Conservation (phyloP, 2,113 vertebrate species). For the Orycteropus afer region DNA sequence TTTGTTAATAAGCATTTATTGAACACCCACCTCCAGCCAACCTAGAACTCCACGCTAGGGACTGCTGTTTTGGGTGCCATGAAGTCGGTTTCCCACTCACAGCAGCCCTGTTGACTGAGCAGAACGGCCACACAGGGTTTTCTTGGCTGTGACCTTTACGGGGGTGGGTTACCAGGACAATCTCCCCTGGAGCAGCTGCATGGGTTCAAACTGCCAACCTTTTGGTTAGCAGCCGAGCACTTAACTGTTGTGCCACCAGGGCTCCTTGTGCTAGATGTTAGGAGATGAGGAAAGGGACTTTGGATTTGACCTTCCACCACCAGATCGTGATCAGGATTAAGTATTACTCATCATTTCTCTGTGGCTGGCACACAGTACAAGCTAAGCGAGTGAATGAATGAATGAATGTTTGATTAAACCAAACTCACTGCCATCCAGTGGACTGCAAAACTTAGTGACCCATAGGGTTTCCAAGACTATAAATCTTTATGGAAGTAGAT, state of each 20-base stretch:
- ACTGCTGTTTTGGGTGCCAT: background rate
- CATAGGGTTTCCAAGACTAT: too few species aligned
- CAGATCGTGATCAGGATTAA: background rate
- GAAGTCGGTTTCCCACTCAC: background rate
- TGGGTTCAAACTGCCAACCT: background rate
- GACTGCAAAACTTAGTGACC: too few species aligned
- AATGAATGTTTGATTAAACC: too few species aligned
- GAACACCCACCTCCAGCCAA: background rate
- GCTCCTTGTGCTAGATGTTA: background rate
- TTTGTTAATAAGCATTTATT: background rate
- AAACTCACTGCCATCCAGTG: too few species aligned
- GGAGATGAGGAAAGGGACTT: background rate
- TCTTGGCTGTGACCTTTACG: background rate
- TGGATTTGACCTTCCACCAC: background rate
- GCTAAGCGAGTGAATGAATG: background rate
- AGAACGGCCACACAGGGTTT: background rate
- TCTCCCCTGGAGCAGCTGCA: background rate
- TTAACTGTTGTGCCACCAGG: background rate
- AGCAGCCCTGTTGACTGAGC: too few species aligned
- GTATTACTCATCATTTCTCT: rapidly evolving
- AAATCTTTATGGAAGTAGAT: too few species aligned
- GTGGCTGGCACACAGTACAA: background rate
- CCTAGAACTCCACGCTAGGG: background rate
- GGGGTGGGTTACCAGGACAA: background rate
- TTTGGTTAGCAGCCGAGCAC: background rate